A percentile compares a stretch with the other conserved stretches of the same genome.
phyloP scores from a whole-genome alignment of 2,888 invertebrate species.

The Diogma glabrata region DNA sequence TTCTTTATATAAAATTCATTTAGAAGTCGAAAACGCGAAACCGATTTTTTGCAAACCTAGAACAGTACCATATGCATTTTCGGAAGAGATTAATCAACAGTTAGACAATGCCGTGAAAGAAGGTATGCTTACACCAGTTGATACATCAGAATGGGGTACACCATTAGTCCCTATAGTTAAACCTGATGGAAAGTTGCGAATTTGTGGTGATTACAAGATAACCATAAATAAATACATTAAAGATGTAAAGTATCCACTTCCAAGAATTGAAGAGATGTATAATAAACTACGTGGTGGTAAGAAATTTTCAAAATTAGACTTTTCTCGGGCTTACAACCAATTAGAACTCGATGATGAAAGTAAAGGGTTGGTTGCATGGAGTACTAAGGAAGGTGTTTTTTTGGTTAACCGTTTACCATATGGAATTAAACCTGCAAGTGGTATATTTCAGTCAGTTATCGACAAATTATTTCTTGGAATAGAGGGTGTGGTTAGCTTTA shows the following conservation, averaged over 20 bases:
- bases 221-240: conserved; percentile 25
- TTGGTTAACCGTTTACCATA: no score
- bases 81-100: conserved; percentile 11
- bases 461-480: conserved; percentile 22
- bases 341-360: conserved; percentile 24
- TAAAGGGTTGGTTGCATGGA: no score
- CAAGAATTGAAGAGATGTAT: conserved; percentile 24
- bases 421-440: conserved; percentile 29
- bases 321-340: conserved; percentile 28
- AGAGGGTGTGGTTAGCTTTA: conserved; percentile 15
- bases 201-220: conserved; percentile 17
- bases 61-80: not conserved
- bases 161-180: conserved; percentile 19
- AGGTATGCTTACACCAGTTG: no score
- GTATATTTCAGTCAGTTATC: conserved; percentile 29
- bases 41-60: not conserved
- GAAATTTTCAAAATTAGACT: conserved; percentile 23
- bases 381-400: no score
- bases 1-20: not conserved
- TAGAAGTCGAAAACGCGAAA: not conserved
- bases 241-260: conserved; percentile 21
- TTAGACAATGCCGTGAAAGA: conserved; percentile 13
- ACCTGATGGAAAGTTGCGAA: conserved; percentile 14
- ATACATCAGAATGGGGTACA: no score
- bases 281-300: conserved; percentile 18